phyloP scores from a whole-genome alignment of 1,140 invertebrate species.

The Hermatobates lingyangjiaoensis region DNA sequence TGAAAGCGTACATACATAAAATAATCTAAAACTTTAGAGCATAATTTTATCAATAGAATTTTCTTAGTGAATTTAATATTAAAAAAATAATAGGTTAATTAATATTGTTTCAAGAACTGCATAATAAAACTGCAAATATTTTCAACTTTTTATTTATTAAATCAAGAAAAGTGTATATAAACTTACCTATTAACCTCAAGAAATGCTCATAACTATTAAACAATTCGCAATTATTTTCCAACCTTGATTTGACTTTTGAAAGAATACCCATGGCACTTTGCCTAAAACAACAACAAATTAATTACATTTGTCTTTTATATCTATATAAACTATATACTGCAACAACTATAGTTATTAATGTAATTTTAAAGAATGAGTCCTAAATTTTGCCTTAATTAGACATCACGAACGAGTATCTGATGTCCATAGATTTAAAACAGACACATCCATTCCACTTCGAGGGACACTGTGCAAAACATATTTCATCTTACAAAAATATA shows the following conservation, averaged over 20 bases:
- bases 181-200: constrained; percentile 24
- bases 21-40: too few species aligned
- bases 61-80: neutral
- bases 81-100: neutral
- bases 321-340: too few species aligned
- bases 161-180: neutral
- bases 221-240: constrained; percentile 22
- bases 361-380: too few species aligned
- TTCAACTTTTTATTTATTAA: neutral
- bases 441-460: too few species aligned
- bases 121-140: neutral
- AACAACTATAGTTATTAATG: too few species aligned
- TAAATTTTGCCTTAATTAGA: too few species aligned
- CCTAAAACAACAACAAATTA: constrained; percentile 24
- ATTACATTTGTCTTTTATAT: too few species aligned
- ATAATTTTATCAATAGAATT: neutral
- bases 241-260: constrained; percentile 24
- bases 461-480: too few species aligned
- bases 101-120: neutral
- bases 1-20: constrained; percentile 12
- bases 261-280: constrained; percentile 24
- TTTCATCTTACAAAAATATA: too few species aligned
- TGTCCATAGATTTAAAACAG: too few species aligned
- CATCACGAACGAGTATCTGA: too few species aligned
- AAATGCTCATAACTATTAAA: constrained; percentile 27